Conservation (phyloP, 2,113 vertebrate genomes). For the Oreocharis arfaki region DNA sequence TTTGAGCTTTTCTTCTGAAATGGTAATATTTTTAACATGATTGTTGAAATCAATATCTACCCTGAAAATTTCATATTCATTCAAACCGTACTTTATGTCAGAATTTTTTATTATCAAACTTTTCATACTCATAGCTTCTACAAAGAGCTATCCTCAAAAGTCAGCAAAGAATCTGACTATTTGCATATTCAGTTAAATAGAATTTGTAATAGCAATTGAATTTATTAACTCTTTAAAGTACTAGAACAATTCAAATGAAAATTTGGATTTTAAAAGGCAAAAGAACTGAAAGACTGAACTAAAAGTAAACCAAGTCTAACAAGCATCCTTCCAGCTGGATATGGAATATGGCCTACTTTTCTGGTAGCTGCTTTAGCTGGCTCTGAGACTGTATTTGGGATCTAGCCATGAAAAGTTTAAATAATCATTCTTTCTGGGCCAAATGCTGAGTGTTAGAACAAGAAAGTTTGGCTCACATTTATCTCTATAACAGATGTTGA, state of each 20-base stretch:
- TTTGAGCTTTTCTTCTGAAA: neutral
- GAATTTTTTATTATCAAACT: neutral
- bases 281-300: neutral
- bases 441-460: neutral
- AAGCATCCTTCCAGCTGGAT: neutral
- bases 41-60: neutral
- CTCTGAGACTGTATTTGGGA: neutral
- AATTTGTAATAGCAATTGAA: neutral
- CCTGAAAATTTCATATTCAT: neutral
- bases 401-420: slow-evolving; percentile 23
- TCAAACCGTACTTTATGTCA: neutral
- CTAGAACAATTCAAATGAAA: neutral
- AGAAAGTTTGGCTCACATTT: slow-evolving; percentile 29
- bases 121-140: neutral
- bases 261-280: neutral
- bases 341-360: neutral
- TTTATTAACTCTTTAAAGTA: neutral
- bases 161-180: neutral
- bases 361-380: neutral
- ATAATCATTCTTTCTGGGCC: slow-evolving; percentile 33
- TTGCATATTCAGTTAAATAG: neutral
- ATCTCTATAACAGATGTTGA: slow-evolving; percentile 29
- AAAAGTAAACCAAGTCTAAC: neutral
- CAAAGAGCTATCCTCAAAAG: neutral
- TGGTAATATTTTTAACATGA: neutral